Evolutionary conservation across 2,113 vertebrate genomes (phyloP), one percentile per base, ranked within the genome.

Genomic region (Ailuropoda melanoleuca): DNA sequence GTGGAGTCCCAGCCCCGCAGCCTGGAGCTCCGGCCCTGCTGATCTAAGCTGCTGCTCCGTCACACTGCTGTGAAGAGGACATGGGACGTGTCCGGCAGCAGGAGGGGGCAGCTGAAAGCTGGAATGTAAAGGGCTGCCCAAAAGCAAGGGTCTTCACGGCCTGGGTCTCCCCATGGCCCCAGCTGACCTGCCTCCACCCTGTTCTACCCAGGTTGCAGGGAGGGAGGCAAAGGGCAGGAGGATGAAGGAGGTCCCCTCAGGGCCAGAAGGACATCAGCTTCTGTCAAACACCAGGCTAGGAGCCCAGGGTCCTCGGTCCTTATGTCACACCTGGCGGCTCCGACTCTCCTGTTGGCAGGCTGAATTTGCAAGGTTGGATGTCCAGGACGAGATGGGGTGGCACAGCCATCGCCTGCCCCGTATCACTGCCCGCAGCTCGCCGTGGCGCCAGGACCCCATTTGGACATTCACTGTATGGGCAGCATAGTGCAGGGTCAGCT

Each of bases 291-390:
- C 60, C 3, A 6, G 46, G 21, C 74, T 26, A 62, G 88, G 46
- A 83, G 46, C 37, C 1, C 6, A 0, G 5, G 21, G 18, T 55
- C n/a, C 50, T 9, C 1, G 0, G 72, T 34, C 23, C 23, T 53
- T 11, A 43, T 1, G 10, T 17, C 19, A 5, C 17, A 3, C 58
- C 46, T 1, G 1, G 34, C 1, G 2, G 24, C 11, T 39, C 24
- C 58, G 37, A 1, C 8, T 29, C 24, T 34, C 50, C 1, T 4
- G 0, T 24, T 8, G 14, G 55, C 21, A 8, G 50, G 19, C 43
- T 55, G 77, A 26, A 10, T 58, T 39, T 21, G 83, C 9, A 43
- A 9, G 23, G 24, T 12, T n/a, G 21, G 15, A 6, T 4, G 10
- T 48, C 21, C 18, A 13, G 39, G 62, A 15, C 2, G 1, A 23